phyloP scores from a whole-genome alignment of 2,888 invertebrate genomes.

The Cephalotes varians region DNA sequence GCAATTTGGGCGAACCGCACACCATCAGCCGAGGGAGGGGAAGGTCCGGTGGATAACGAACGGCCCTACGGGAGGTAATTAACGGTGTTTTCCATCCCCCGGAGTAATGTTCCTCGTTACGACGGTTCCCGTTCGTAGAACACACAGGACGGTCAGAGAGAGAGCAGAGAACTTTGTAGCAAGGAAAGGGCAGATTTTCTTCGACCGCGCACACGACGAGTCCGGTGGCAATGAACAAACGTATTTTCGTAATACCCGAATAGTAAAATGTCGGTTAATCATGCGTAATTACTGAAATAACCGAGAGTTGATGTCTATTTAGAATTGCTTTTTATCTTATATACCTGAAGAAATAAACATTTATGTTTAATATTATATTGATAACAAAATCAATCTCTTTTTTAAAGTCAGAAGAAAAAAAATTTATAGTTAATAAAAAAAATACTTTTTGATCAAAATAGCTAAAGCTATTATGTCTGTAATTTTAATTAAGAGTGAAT shows the following conservation, averaged over 20 bases:
- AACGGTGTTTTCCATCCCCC: slow-evolving; percentile 83
- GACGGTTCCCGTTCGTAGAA: slow-evolving; percentile 77
- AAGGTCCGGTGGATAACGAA: slow-evolving; percentile 82
- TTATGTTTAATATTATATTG: background rate
- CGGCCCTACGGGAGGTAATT: slow-evolving; percentile 82
- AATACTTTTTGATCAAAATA: background rate
- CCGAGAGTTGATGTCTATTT: background rate
- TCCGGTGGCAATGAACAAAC: background rate
- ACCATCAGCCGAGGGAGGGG: slow-evolving; percentile 69
- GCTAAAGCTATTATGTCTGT: background rate
- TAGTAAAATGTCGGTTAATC: background rate
- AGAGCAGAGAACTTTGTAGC: slow-evolving; percentile 56
- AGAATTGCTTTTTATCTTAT: background rate
- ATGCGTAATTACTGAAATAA: background rate
- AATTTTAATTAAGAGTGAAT: background rate
- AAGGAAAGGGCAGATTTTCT: slow-evolving; percentile 58
- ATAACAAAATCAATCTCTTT: background rate
- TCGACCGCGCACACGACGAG: slow-evolving; percentile 34
- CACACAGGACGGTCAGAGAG: slow-evolving; percentile 49
- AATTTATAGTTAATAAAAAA: background rate
- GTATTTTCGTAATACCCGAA: background rate
- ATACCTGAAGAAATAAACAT: background rate
- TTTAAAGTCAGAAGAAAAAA: background rate
- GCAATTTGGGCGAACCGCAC: slow-evolving; percentile 83
- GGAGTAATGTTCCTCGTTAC: slow-evolving; percentile 85